Evolutionary conservation across 2,888 invertebrate genomes (phyloP), one percentile per base, ranked within the genome.

Genomic region (Andrena marginata): DNA sequence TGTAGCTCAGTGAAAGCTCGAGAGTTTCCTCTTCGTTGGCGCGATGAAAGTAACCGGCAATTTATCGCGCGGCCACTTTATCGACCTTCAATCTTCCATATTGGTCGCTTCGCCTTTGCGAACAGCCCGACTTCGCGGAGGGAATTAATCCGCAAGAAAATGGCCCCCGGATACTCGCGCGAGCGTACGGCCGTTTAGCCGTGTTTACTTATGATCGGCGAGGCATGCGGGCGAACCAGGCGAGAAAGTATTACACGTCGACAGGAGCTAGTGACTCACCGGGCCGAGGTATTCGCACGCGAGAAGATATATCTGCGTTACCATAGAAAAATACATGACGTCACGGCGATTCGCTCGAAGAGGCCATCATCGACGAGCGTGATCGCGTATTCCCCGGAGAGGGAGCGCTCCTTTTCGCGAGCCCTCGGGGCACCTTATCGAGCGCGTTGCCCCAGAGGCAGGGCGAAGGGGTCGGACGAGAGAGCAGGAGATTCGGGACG

Each of bases 291-390:
- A 76, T 81, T 81, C 8, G 70, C 83, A 71, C 63, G 74, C 78
- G 48, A 78, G 82, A 82, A 78, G 74, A 71, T 75, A 49, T 78
- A 74, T 78, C 77, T 71, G 49, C 82, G 73, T 81, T 73, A 65
- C 77, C 81, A 56, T 73, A 77, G 82, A 69, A 70, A 59, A 74
- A 82, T 26, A 10, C 26, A n/a, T 82, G 65, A 81, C 81, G 73
- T 77, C 73, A 81, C 5, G 71, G 26, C 8, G 64, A n/a, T 2
- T 48, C 8, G 23, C 8, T 20, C 13, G 42, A 42, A 10, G 33
- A 33, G 48, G 5, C 26, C n/a, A 49, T 51, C 64, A 54, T 6
- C 48, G 67, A 68, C 33, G 20, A 79, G 49, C 54, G 23, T 8
- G 35, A 48, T 51, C 65, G 77, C 10, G 3, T 42, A 20, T 2